These are phyloP conservation scores for Drosophila colorata DNA, from an alignment of 2,888 invertebrate species.

Conservation along the genomic window DNA sequence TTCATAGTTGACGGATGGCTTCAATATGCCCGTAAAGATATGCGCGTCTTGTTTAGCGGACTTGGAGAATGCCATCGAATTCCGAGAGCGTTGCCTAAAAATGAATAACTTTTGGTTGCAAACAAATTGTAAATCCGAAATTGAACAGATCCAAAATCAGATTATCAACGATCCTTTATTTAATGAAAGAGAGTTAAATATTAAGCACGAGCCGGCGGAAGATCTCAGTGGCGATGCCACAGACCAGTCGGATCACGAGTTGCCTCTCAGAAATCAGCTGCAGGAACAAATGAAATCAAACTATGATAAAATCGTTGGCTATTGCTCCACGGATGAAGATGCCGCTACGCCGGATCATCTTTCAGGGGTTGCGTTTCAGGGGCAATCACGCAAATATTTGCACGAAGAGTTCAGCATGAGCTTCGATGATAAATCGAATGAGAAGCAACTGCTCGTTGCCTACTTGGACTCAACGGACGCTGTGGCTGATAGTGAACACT, in stretches of 20 bases:
- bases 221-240: not conserved
- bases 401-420: not conserved
- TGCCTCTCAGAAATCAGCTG: not conserved
- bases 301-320: not conserved
- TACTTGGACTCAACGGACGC: not conserved
- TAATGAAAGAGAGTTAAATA: not conserved
- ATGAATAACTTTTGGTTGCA: constrained; percentile 10
- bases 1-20: constrained; percentile 34
- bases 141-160: not conserved
- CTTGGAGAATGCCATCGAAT: constrained; percentile 32
- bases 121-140: not conserved
- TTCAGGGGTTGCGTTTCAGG: not conserved
- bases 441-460: not conserved
- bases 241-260: too few species aligned
- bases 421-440: not conserved
- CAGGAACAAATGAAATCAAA: not conserved
- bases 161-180: not conserved
- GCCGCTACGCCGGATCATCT: not conserved
- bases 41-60: constrained; percentile 38
- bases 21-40: constrained; percentile 24
- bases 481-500: not conserved
- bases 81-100: constrained; percentile 38
- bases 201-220: not conserved
- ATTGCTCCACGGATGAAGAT: not conserved
- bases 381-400: not conserved